A percentile compares a stretch with the other conserved stretches of the same genome.
phyloP scores from a whole-genome alignment of 30 jellyfish, hydroid and myxozoan genomes.

The Chironex yamaguchii region DNA sequence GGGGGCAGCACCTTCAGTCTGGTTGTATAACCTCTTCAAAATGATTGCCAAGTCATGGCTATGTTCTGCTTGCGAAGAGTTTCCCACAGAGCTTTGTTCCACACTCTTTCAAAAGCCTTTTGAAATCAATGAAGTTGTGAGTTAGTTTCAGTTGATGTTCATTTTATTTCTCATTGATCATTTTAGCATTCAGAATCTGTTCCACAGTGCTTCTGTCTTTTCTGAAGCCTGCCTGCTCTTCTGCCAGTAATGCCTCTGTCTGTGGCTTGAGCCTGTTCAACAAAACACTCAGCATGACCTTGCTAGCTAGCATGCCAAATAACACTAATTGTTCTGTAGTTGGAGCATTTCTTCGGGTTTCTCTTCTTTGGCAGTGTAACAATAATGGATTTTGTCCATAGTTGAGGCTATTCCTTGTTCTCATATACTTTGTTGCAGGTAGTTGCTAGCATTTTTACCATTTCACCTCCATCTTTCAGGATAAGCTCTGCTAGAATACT shows the following conservation, averaged over 20 bases:
- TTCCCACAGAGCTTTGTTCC: too few species aligned
- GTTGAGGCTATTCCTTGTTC: background rate
- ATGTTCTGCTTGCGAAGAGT: too few species aligned
- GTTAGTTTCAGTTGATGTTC: too few species aligned
- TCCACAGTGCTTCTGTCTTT: constrained; percentile 13
- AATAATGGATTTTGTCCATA: background rate
- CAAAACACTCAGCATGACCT: constrained; percentile 3
- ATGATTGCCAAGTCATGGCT: background rate
- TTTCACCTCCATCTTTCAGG: background rate
- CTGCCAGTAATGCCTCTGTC: constrained; percentile 2
- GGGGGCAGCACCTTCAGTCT: constrained; percentile 19
- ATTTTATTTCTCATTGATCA: background rate
- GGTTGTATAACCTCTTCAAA: background rate
- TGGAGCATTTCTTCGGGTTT: background rate
- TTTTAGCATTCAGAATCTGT: constrained; percentile 16
- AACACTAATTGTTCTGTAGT: constrained; percentile 22
- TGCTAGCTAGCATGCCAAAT: too few species aligned
- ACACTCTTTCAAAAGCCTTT: constrained; percentile 26
- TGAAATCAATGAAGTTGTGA: background rate
- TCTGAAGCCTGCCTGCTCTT: constrained; percentile 54
- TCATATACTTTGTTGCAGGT: background rate
- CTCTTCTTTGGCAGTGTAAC: constrained; percentile 3
- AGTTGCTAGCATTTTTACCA: background rate
- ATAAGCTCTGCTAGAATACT: background rate
- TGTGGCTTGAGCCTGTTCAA: constrained; percentile 41